phyloP scores from a whole-genome alignment of 2,113 vertebrate species.

The Campylomormyrus tamandua region DNA sequence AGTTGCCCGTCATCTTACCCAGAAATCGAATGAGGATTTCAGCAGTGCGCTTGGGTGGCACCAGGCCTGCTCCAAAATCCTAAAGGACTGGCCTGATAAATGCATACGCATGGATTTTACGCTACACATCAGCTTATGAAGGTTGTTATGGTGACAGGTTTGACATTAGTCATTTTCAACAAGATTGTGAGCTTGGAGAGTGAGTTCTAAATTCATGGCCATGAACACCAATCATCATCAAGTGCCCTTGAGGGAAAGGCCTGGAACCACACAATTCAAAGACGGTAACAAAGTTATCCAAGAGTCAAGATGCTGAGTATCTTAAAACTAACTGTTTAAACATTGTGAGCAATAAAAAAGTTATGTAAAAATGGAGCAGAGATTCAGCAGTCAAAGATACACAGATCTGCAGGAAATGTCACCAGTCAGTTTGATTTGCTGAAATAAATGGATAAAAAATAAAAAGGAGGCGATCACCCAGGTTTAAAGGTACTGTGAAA shows the following conservation, averaged over 20 bases:
- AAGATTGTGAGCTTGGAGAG: not conserved
- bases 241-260: not conserved
- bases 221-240: slow-evolving; percentile 2
- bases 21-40: not conserved
- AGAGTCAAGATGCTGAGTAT: not conserved
- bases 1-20: not conserved
- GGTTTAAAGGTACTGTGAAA: not conserved
- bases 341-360: not conserved
- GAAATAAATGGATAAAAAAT: not conserved
- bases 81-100: not conserved
- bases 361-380: not conserved
- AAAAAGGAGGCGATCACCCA: not conserved
- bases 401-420: not conserved
- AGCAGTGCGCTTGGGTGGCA: not conserved
- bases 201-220: not conserved
- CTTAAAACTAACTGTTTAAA: not conserved
- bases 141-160: not conserved
- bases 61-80: not conserved
- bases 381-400: not conserved
- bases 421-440: not conserved
- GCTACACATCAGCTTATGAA: not conserved
- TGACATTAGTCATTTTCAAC: not conserved
- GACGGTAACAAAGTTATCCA: not conserved
- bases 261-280: not conserved
- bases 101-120: not conserved